Conservation (phyloP, 2,888 invertebrate species). For the Magallana nippona region DNA sequence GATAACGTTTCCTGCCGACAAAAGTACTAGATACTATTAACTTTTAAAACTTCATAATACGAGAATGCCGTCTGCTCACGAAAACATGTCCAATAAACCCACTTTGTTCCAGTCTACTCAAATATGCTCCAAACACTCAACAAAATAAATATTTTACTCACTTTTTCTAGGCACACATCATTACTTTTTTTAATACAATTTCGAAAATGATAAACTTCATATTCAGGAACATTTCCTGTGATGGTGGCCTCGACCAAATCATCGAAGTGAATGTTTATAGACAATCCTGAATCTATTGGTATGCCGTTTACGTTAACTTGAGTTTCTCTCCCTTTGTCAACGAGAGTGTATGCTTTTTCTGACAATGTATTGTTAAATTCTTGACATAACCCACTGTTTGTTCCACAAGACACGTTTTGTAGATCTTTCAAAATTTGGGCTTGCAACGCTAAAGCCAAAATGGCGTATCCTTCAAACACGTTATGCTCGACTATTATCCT, state of each 20-base stretch:
- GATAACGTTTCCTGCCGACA: too few species aligned
- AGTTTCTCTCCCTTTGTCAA: neutral
- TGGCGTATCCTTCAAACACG: conserved; percentile 53
- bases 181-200: neutral
- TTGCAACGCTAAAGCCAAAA: conserved; percentile 51
- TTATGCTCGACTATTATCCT: neutral
- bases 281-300: neutral
- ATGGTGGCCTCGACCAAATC: neutral
- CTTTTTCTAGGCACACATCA: conserved; percentile 44
- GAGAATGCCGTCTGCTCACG: too few species aligned
- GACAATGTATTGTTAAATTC: neutral
- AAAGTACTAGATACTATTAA: too few species aligned
- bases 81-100: too few species aligned
- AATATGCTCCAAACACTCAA: too few species aligned
- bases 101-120: too few species aligned
- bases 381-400: conserved; percentile 20
- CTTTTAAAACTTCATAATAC: too few species aligned
- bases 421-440: conserved; percentile 48
- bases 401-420: conserved; percentile 27
- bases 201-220: conserved; percentile 44
- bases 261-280: neutral
- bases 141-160: neutral
- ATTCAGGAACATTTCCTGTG: conserved; percentile 35
- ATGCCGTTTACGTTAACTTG: neutral
- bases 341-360: neutral